phyloP scores from a whole-genome alignment of 2,888 invertebrate genomes.

The Cecidostiba fungosa region DNA sequence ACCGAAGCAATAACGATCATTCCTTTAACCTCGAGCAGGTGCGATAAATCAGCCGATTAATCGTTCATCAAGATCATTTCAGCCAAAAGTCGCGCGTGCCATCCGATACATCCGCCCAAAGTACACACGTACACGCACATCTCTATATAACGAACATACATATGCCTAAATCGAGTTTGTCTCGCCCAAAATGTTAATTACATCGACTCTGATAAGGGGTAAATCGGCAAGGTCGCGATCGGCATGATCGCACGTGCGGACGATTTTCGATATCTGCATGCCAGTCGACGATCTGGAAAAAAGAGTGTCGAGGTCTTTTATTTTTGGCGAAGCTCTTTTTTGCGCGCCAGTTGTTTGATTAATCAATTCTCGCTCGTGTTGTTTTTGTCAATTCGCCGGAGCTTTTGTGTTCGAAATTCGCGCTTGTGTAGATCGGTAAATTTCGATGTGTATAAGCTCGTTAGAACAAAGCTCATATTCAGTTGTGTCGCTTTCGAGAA shows the following conservation, averaged over 20 bases:
- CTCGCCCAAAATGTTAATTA: slow-evolving; percentile 42
- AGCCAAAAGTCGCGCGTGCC: slow-evolving; percentile 14
- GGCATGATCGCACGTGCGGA: slow-evolving; percentile 42
- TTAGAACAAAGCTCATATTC: no score
- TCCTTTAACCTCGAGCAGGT: slow-evolving; percentile 23
- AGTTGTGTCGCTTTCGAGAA: neutral
- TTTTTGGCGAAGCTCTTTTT: slow-evolving; percentile 33
- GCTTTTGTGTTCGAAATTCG: neutral
- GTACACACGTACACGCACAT: neutral
- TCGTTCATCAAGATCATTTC: slow-evolving; percentile 22
- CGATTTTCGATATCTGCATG: slow-evolving; percentile 12
- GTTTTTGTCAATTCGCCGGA: slow-evolving; percentile 27
- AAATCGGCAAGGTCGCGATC: slow-evolving; percentile 27
- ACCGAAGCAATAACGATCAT: neutral
- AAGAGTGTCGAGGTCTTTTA: slow-evolving; percentile 48
- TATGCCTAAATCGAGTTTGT: neutral
- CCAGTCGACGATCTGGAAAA: slow-evolving; percentile 10
- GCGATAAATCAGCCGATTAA: slow-evolving; percentile 35
- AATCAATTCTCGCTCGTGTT: slow-evolving; percentile 1
- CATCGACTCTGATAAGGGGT: slow-evolving; percentile 36
- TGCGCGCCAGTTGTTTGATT: slow-evolving; percentile 1
- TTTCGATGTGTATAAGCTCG: neutral
- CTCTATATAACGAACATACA: neutral
- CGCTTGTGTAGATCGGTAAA: neutral
- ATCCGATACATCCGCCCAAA: neutral